Evolutionary conservation across 92 coral and sea anemone genomes (phyloP).

Genomic region (Desmophyllum pertusum): DNA sequence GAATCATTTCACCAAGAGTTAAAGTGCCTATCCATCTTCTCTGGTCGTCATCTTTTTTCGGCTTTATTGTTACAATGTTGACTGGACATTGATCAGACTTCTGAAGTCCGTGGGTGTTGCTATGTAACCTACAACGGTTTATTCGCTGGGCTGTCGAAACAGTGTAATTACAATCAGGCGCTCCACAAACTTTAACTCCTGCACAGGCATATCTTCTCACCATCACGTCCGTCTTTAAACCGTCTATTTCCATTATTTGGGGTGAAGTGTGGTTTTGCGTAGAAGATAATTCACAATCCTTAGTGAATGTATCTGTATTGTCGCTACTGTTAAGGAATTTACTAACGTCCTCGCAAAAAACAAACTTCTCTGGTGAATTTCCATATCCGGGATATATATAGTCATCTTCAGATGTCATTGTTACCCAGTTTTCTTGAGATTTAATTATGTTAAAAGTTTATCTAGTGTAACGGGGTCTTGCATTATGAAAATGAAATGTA

Average conservation of each 20-base stretch:
- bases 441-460: no score
- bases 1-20: background rate
- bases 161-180: conserved; percentile 7
- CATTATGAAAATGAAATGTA: no score
- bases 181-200: conserved; percentile 30
- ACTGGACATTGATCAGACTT: conserved; percentile 5
- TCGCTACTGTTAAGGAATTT: background rate
- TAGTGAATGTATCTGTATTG: background rate
- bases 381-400: background rate
- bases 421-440: background rate
- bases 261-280: conserved; percentile 8
- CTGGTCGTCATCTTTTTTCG: background rate
- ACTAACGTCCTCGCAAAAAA: background rate
- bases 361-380: background rate
- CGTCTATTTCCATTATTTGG: conserved; percentile 11
- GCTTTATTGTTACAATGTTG: conserved; percentile 10
- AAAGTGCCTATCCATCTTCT: conserved; percentile 29
- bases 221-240: background rate
- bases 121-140: conserved; percentile 27
- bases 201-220: conserved; percentile 13
- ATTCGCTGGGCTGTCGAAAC: conserved; percentile 23
- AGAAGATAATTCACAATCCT: conserved; percentile 24
- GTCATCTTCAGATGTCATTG: background rate
- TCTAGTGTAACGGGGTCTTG: no score
- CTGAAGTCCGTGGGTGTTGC: background rate